phyloP scores from a whole-genome alignment of 2,113 vertebrate genomes.

The Marmota flaviventris region DNA sequence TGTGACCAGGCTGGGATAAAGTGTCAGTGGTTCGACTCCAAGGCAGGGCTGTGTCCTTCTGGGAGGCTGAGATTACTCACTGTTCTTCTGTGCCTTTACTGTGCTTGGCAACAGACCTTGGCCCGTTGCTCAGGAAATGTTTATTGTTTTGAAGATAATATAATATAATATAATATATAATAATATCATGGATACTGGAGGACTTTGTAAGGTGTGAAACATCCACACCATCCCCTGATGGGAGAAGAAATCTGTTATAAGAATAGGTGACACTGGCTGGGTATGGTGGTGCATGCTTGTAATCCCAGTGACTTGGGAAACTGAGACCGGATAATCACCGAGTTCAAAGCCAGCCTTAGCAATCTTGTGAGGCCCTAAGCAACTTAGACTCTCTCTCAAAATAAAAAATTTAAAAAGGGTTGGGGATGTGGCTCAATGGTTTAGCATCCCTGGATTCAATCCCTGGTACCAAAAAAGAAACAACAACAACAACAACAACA shows the following conservation, averaged over 20 bases:
- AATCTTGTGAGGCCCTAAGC: no score
- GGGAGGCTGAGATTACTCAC: not conserved
- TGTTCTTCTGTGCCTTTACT: not conserved
- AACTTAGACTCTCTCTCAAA: no score
- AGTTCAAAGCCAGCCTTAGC: no score
- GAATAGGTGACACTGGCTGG: not conserved
- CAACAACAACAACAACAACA: no score
- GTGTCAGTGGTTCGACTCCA: not conserved
- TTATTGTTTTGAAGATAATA: not conserved
- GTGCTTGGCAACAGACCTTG: not conserved
- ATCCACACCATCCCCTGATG: not conserved
- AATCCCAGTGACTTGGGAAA: no score
- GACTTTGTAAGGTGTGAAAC: not conserved
- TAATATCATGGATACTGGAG: not conserved
- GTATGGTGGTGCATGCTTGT: no score
- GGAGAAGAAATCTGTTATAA: not conserved
- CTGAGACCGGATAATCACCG: no score
- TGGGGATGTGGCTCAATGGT: no score
- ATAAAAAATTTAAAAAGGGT: no score
- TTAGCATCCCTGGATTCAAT: no score
- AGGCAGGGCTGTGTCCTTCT: not conserved
- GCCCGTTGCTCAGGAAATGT: constrained; percentile 1
- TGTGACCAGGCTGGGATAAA: not conserved
- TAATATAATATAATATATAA: no score
- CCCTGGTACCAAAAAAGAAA: no score